Conservation (phyloP, 2,113 vertebrate species). For the Carassius auratus region DNA sequence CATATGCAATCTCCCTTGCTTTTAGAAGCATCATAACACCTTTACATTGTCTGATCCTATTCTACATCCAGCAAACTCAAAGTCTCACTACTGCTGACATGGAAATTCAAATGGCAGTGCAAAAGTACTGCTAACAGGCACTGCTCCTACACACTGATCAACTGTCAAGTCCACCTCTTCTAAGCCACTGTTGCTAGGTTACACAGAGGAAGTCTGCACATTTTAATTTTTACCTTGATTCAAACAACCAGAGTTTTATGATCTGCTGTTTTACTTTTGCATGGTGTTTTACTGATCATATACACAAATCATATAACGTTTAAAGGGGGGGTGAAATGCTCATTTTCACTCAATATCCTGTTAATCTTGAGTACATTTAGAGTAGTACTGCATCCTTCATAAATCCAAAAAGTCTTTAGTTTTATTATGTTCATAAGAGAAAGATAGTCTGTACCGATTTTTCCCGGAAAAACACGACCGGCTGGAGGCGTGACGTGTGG, state of each 20-base stretch:
- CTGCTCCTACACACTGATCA: constrained; percentile 17
- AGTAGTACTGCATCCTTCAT: too few relatives aligned
- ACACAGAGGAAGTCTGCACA: background rate
- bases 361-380: too few relatives aligned
- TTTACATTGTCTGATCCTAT: background rate
- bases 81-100: background rate
- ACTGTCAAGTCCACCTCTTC: background rate
- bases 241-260: background rate
- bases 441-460: too few relatives aligned
- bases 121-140: background rate
- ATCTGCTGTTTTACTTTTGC: background rate
- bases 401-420: too few relatives aligned
- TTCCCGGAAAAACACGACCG: too few relatives aligned
- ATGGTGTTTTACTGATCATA: background rate
- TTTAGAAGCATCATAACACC: background rate
- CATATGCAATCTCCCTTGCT: background rate
- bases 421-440: too few relatives aligned
- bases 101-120: background rate
- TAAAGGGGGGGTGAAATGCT: too few relatives aligned
- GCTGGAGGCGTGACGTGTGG: too few relatives aligned
- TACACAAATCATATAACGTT: background rate
- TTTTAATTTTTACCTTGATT: background rate
- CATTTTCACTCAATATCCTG: too few relatives aligned
- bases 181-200: constrained; percentile 7
- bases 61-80: background rate